These are phyloP conservation scores for Sesia bembeciformis DNA, from an alignment of 2,888 invertebrate species.

Conservation along the genomic window DNA sequence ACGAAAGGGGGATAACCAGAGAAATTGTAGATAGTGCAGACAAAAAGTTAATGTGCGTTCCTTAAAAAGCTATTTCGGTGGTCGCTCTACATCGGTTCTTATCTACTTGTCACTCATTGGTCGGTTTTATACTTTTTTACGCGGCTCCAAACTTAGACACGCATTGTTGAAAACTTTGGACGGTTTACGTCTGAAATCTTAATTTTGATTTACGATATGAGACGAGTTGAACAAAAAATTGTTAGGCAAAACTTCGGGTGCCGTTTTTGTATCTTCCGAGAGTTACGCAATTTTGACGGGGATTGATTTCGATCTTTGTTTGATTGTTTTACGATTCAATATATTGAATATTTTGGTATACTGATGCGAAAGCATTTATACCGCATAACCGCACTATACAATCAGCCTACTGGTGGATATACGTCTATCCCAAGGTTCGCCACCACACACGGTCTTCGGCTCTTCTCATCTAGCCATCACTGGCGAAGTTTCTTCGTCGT, in stretches of 20 bases:
- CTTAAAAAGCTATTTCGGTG: slow-evolving; percentile 51
- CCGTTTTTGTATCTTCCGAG: too few species aligned
- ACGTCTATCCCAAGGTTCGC: too few species aligned
- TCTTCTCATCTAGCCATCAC: too few species aligned
- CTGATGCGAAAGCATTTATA: too few species aligned
- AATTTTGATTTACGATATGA: slow-evolving; percentile 5
- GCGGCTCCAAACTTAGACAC: slow-evolving; percentile 7
- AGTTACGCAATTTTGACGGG: too few species aligned
- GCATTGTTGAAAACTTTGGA: slow-evolving; percentile 16
- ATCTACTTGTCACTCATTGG: slow-evolving; percentile 55
- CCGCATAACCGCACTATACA: too few species aligned
- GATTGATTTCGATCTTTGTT: too few species aligned
- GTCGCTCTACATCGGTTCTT: slow-evolving; percentile 35
- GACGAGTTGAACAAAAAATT: neutral
- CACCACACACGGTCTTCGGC: too few species aligned
- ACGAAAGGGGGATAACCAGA: slow-evolving; percentile 16
- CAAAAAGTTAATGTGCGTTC: slow-evolving; percentile 58
- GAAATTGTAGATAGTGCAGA: slow-evolving; percentile 12
- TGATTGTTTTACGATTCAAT: too few species aligned
- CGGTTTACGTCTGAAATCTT: slow-evolving; percentile 1
- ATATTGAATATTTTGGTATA: too few species aligned
- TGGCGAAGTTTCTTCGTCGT: too few species aligned
- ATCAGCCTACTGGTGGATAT: too few species aligned
- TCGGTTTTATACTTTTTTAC: slow-evolving; percentile 31
- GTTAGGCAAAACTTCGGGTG: neutral